phyloP scores from a whole-genome alignment of 1,140 invertebrate species.

The Drosophila ercepeae region DNA sequence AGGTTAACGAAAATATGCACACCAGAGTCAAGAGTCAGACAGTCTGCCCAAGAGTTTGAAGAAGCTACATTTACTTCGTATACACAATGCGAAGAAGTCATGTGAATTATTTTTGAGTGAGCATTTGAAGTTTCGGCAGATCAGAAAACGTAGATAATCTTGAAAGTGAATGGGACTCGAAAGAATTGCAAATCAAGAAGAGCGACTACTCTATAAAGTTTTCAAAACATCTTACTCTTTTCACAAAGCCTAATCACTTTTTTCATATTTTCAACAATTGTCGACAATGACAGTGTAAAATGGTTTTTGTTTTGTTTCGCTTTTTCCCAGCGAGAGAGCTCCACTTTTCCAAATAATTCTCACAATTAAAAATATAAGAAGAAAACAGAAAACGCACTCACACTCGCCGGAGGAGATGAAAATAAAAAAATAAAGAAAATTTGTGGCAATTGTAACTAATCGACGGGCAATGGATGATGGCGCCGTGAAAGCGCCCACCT shows the following conservation, averaged over 20 bases:
- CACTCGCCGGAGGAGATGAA: conserved; percentile 14
- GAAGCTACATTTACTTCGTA: conserved; percentile 4
- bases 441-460: conserved; percentile 82
- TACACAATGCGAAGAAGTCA: conserved; percentile 60
- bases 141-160: conserved; percentile 30
- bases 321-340: conserved; percentile 47
- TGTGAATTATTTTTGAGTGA: conserved; percentile 63
- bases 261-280: conserved; percentile 55
- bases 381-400: conserved; percentile 58
- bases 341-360: conserved; percentile 72
- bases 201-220: background rate
- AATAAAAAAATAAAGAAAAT: conserved; percentile 50
- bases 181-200: conserved; percentile 14
- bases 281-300: conserved; percentile 74
- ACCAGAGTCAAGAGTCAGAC: conserved; percentile 67
- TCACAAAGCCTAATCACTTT: conserved; percentile 54
- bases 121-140: conserved; percentile 47
- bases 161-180: conserved; percentile 66
- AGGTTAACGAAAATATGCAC: conserved; percentile 67
- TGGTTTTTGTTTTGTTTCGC: conserved; percentile 40
- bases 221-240: background rate
- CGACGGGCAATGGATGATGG: conserved; percentile 58
- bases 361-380: conserved; percentile 72
- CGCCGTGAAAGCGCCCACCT: conserved; percentile 74
- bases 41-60: conserved; percentile 26